phyloP scores from a whole-genome alignment of 2,797 vertebrate genomes.

The Enteromius radiatus region DNA sequence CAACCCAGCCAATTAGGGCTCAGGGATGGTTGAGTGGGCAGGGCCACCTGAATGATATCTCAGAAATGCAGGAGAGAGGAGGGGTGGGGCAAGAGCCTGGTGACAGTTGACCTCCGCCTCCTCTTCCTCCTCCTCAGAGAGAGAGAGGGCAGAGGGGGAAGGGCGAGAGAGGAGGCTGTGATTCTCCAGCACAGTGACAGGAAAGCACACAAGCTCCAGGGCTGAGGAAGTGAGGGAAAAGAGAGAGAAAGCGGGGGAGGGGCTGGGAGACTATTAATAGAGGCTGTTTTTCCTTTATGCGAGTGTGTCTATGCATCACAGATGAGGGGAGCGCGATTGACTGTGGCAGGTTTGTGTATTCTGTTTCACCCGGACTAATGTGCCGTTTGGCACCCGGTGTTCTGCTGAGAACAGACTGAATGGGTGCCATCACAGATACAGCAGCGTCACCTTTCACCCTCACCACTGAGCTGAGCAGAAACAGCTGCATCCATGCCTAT shows the following conservation, averaged over 20 bases:
- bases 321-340: slow-evolving; percentile 11
- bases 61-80: slow-evolving; percentile 16
- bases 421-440: background rate
- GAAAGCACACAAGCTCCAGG: slow-evolving; percentile 55
- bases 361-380: slow-evolving; percentile 27
- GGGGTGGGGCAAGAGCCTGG: slow-evolving; percentile 16
- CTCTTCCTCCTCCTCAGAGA: slow-evolving; percentile 9
- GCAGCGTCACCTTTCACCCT: slow-evolving; percentile 3
- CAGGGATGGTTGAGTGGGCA: slow-evolving; percentile 28
- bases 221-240: slow-evolving; percentile 43
- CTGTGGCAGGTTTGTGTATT: slow-evolving; percentile 43
- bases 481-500: background rate
- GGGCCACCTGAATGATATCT: slow-evolving; percentile 25
- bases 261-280: slow-evolving; percentile 73
- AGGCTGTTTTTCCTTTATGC: slow-evolving; percentile 60
- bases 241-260: slow-evolving; percentile 35
- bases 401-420: slow-evolving; percentile 1
- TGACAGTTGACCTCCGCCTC: slow-evolving; percentile 48
- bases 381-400: slow-evolving; percentile 3
- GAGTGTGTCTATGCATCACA: slow-evolving; percentile 52
- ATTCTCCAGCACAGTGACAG: slow-evolving; percentile 60
- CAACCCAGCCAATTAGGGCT: slow-evolving; percentile 27
- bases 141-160: slow-evolving; percentile 30
- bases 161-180: slow-evolving; percentile 43
- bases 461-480: background rate